These are phyloP conservation scores for Eumacrocentrus americanus DNA, from an alignment of 2,888 invertebrate species.

Conservation along the genomic window DNA sequence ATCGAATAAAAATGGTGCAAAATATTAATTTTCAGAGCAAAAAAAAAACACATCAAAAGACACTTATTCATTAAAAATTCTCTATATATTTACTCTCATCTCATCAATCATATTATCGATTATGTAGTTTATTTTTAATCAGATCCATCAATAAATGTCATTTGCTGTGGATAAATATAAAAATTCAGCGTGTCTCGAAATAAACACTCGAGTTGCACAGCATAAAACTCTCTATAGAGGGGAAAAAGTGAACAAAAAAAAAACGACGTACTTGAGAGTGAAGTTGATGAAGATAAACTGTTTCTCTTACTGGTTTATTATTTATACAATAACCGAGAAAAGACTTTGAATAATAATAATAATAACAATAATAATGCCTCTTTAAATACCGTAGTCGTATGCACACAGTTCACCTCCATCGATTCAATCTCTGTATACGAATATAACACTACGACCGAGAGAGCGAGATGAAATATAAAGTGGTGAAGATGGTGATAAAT, in stretches of 20 bases:
- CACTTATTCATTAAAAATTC: conserved; percentile 4
- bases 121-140: too few relatives aligned
- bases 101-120: too few relatives aligned
- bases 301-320: background rate
- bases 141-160: background rate
- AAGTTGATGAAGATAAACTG: conserved; percentile 21
- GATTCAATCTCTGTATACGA: conserved; percentile 13
- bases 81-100: background rate
- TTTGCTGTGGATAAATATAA: conserved; percentile 2
- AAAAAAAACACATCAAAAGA: background rate
- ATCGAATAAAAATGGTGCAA: background rate
- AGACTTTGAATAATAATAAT: too few relatives aligned
- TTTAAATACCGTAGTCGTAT: background rate
- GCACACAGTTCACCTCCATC: background rate
- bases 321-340: too few relatives aligned
- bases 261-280: background rate
- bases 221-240: conserved; percentile 14
- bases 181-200: conserved; percentile 8
- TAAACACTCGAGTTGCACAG: conserved; percentile 11
- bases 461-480: conserved; percentile 17
- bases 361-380: background rate
- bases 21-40: background rate
- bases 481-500: conserved; percentile 6
- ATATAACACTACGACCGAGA: conserved; percentile 11
- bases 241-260: conserved; percentile 11